Base-by-base conservation (phyloP, 2,888 invertebrate genomes). In the Protophormia terraenovae region DNA sequence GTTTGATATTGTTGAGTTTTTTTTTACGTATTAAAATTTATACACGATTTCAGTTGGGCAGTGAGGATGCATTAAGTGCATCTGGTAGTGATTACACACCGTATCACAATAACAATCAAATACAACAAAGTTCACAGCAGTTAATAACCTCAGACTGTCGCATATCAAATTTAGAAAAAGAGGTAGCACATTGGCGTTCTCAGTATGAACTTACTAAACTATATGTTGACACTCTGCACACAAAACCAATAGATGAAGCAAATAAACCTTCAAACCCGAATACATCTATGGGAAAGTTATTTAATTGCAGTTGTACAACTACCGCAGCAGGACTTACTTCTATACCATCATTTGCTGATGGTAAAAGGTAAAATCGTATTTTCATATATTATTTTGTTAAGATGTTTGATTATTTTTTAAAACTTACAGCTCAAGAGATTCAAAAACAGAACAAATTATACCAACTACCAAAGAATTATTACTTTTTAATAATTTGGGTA, bases 121-220 rank as follows among this genome's bases (percentile, higher is more conserved):
- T 45, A 14, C 81, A 67, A 19, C 77, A 72, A 27, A 60, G 3
- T 38, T 35, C 62, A 14, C 84, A 85, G 10, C 73, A 67, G 38
- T 77, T 87, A 22, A 89, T 89, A 38, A 88, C 89, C 35, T 88
- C 89, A 53, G 93, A 92, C 16, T 91, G 91, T 69, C 91, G 94
- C 71, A 92, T 93, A 58, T 89, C 92, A 3, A 92, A 92, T 86
- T 89, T 94, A 27, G 94, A 96, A 90, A 95, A 95, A 90, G 96
- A 96, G 90, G 94, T 95, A 79, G 95, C 95, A 87, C 94, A 96
- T 89, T 96, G 96, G 95, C 95, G 95, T 90, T 93, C 95, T 0
- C 96, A 96, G 91, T 95, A 95, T 89, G 95, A 96, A 88, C 93
- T 96, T 62, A 90, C 96, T 32, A 94, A 95, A 91, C 93, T 91